A percentile compares a stretch with the other conserved stretches of the same genome.
Conservation (phyloP, 2,113 vertebrate species). For the Clupea harengus region DNA sequence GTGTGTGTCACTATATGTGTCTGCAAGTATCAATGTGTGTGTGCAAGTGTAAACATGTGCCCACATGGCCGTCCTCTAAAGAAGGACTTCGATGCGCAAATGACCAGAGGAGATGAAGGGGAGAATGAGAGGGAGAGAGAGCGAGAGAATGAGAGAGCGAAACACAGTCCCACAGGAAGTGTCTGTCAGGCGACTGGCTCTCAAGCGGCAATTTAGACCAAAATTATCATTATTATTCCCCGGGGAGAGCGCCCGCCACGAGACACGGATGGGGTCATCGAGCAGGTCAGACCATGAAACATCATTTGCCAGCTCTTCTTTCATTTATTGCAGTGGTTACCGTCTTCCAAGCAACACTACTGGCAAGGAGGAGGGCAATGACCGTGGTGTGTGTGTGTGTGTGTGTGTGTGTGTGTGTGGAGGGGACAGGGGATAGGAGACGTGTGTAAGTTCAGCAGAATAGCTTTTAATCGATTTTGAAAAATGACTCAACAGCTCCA, state of each 20-base stretch:
- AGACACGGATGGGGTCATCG: slow-evolving; percentile 49
- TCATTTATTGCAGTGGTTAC: neutral
- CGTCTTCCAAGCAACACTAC: neutral
- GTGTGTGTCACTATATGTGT: neutral
- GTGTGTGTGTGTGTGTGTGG: neutral
- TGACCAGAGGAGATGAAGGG: neutral
- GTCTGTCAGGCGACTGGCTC: slow-evolving; percentile 44
- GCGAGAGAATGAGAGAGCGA: slow-evolving; percentile 22
- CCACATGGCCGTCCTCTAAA: neutral
- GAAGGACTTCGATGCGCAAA: neutral
- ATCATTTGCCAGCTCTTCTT: slow-evolving; percentile 3
- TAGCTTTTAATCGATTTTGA: neutral
- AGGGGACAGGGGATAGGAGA: neutral
- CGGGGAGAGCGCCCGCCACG: slow-evolving; percentile 27
- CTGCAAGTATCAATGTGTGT: neutral
- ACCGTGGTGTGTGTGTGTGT: neutral
- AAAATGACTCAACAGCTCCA: neutral
- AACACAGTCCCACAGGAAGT: slow-evolving; percentile 40
- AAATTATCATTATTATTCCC: slow-evolving; percentile 52
- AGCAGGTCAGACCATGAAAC: slow-evolving; percentile 29
- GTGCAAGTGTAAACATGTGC: neutral
- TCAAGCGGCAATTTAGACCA: slow-evolving; percentile 50
- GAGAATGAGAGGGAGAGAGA: slow-evolving; percentile 3
- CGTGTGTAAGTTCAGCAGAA: neutral
- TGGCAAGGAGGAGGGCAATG: neutral